These are phyloP conservation scores for Suncus etruscus DNA, from an alignment of 2,113 vertebrate species.

Conservation along the genomic window DNA sequence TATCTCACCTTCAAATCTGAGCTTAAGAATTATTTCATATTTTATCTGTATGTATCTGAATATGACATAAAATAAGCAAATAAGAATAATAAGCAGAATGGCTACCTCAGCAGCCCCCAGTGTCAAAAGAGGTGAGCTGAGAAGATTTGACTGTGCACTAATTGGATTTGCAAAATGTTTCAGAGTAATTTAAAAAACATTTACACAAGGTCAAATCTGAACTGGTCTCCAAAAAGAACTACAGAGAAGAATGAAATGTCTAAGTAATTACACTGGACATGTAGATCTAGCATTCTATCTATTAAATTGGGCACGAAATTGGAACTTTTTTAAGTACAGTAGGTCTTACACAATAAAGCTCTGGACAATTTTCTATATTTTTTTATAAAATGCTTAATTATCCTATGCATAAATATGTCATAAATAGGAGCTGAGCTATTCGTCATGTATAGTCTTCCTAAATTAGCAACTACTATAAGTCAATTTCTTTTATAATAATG, in stretches of 20 bases:
- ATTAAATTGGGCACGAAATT: slow-evolving; percentile 75
- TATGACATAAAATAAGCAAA: slow-evolving; percentile 62
- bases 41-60: slow-evolving; percentile 31
- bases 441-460: slow-evolving; percentile 51
- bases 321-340: slow-evolving; percentile 70
- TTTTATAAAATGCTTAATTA: slow-evolving; percentile 76
- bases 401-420: slow-evolving; percentile 41
- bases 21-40: background rate
- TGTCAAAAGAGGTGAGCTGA: slow-evolving; percentile 75
- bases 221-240: slow-evolving; percentile 78
- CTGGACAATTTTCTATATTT: slow-evolving; percentile 66
- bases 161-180: slow-evolving; percentile 82
- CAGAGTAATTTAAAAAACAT: slow-evolving; percentile 80
- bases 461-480: slow-evolving; percentile 67
- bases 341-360: slow-evolving; percentile 71
- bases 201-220: slow-evolving; percentile 81
- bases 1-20: slow-evolving; percentile 42
- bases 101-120: slow-evolving; percentile 11
- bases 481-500: slow-evolving; percentile 44
- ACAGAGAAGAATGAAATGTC: slow-evolving; percentile 71
- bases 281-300: slow-evolving; percentile 70
- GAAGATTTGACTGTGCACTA: slow-evolving; percentile 71
- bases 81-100: slow-evolving; percentile 50
- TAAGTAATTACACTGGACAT: slow-evolving; percentile 75
- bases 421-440: slow-evolving; percentile 17